These are phyloP conservation scores for Odontesthes bonariensis DNA, from an alignment of 2,113 vertebrate species.

Conservation along the genomic window DNA sequence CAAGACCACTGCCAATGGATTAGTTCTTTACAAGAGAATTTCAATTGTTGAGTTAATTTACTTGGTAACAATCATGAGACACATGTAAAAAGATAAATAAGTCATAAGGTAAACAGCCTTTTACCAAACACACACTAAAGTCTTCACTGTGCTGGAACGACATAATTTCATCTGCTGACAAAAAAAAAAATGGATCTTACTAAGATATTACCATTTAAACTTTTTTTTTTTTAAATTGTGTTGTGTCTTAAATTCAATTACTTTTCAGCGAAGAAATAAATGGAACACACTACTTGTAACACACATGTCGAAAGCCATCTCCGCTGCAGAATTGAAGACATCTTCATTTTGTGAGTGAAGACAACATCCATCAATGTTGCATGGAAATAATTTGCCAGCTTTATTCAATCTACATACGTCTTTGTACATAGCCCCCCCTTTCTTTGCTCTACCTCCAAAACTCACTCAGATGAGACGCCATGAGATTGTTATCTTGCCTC, in stretches of 20 bases:
- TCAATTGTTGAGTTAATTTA: too few relatives aligned
- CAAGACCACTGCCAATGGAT: too few relatives aligned
- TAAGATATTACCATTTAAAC: slow-evolving; percentile 45
- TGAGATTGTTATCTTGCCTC: slow-evolving; percentile 72
- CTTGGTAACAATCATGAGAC: too few relatives aligned
- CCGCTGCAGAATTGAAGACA: slow-evolving; percentile 64
- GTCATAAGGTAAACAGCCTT: background rate
- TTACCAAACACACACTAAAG: background rate
- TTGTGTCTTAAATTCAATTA: slow-evolving; percentile 39
- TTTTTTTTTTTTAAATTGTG: slow-evolving; percentile 24
- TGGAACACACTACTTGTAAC: slow-evolving; percentile 61
- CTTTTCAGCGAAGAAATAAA: slow-evolving; percentile 51
- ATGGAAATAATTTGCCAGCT: slow-evolving; percentile 83
- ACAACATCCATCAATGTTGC: slow-evolving; percentile 81
- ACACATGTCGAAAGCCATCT: slow-evolving; percentile 75
- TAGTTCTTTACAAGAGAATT: too few relatives aligned
- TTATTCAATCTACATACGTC: slow-evolving; percentile 85
- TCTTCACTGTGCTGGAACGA: slow-evolving; percentile 6
- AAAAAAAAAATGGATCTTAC: slow-evolving; percentile 40
- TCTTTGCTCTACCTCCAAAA: slow-evolving; percentile 78
- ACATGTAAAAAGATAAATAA: background rate
- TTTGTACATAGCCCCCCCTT: slow-evolving; percentile 38
- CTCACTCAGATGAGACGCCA: slow-evolving; percentile 78
- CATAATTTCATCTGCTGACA: slow-evolving; percentile 3
- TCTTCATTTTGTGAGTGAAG: slow-evolving; percentile 81